phyloP scores from a whole-genome alignment of 2,113 vertebrate species.

The Ibidorhyncha struthersii region DNA sequence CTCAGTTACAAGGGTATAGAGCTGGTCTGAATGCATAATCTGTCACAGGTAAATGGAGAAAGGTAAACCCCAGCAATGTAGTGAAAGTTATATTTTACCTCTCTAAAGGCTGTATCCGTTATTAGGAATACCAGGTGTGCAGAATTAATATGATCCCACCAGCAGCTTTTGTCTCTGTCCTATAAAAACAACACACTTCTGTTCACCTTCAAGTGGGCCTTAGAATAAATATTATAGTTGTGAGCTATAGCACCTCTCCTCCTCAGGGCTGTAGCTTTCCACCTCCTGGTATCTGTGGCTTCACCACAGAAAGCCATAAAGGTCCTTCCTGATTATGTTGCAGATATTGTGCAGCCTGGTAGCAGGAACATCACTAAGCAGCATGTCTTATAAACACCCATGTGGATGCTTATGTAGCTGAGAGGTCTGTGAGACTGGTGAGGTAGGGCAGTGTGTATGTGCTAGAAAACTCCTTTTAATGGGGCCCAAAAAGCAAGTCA shows the following conservation, averaged over 20 bases:
- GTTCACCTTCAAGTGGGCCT: not conserved
- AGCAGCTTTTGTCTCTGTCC: not conserved
- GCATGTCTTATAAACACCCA: not conserved
- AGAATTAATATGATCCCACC: not conserved
- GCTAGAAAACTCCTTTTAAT: not conserved
- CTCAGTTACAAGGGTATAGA: not conserved
- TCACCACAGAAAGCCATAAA: not conserved
- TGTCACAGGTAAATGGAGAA: not conserved
- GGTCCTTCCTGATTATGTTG: not conserved
- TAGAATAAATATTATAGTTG: not conserved
- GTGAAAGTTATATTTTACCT: not conserved
- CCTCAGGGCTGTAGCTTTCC: not conserved
- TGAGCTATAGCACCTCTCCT: not conserved
- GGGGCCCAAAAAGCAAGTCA: not conserved
- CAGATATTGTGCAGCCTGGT: not conserved
- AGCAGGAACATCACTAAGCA: not conserved
- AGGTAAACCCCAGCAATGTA: not conserved
- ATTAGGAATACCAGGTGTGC: not conserved
- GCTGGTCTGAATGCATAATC: not conserved
- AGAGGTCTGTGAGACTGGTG: not conserved
- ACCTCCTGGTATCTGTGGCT: not conserved
- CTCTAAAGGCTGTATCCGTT: not conserved
- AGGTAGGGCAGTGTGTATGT: not conserved
- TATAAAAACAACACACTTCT: not conserved
- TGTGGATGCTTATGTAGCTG: fast-evolving